phyloP scores from a whole-genome alignment of 2,888 invertebrate species.

The Sipunculus nudus region DNA sequence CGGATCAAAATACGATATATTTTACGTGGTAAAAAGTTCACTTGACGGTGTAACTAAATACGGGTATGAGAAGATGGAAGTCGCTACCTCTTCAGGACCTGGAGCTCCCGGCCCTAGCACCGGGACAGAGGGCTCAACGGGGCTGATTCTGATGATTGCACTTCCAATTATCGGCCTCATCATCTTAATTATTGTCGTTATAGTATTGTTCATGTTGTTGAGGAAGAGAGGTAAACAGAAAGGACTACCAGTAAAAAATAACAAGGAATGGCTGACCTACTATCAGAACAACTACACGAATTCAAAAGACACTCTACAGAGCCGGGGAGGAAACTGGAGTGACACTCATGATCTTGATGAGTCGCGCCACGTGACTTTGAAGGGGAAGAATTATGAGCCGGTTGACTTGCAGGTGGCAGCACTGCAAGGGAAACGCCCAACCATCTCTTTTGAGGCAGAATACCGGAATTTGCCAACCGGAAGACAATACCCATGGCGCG shows the following conservation, averaged over 20 bases:
- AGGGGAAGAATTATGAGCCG: conserved; percentile 16
- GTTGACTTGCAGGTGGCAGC: conserved; percentile 31
- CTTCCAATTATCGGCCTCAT: too few relatives aligned
- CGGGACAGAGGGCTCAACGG: too few relatives aligned
- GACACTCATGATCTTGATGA: conserved; percentile 30
- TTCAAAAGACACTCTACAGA: too few relatives aligned
- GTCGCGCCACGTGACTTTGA: conserved; percentile 21
- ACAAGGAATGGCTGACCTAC: too few relatives aligned
- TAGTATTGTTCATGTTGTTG: conserved; percentile 37
- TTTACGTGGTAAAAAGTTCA: conserved; percentile 78
- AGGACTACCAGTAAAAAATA: too few relatives aligned
- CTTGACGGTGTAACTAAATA: conserved; percentile 75
- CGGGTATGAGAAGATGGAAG: conserved; percentile 69
- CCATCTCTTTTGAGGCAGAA: conserved; percentile 55
- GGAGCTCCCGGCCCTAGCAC: too few relatives aligned
- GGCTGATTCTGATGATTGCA: too few relatives aligned
- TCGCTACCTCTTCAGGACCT: too few relatives aligned
- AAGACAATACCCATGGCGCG: conserved; percentile 41
- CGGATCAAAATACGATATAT: conserved; percentile 73
- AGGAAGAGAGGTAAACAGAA: too few relatives aligned
- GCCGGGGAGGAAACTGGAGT: conserved; percentile 38
- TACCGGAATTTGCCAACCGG: conserved; percentile 56
- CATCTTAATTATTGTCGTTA: conserved; percentile 39
- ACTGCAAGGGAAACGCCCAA: conserved; percentile 23
- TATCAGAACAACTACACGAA: too few relatives aligned